Base-by-base conservation (phyloP, 2,888 invertebrate genomes). In the Coelinius sp. region DNA sequence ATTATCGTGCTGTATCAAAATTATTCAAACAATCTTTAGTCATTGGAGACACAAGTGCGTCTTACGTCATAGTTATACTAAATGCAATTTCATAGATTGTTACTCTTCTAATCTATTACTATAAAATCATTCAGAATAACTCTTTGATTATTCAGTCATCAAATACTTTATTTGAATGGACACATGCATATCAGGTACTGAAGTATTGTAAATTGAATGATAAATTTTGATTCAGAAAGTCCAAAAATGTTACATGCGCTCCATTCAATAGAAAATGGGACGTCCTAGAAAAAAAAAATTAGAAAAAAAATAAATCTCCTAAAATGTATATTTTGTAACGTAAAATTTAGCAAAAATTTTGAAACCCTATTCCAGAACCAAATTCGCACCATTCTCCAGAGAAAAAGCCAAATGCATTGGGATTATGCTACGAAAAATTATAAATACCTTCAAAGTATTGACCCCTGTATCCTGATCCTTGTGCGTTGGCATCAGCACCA, bases 381-480 rank as follows among this genome's bases (percentile, higher is more conserved):
- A 10, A 44, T 44, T 44, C 44, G 2, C 12, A 5, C 4, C 44
- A 44, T 5, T 44, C 17, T 8, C 12, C 44, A 44, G 35, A 44
- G 44, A n/a, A 44, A 44, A 44, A 44, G 44, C 44, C 2, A 44
- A 44, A n/a, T n/a, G 2, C 41, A 35, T 35, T 8, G 35, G 7
- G 14, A 63, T 20, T 63, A 38, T 20, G 17, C 35, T 24, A 35
- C 24, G 5, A 52, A 20, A n/a, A 20, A 12, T 22, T 5, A 41
- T 71, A 66, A 35, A 53, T 73, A 63, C 70, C 70, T 69, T 41
- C 49, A 70, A 73, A 71, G 71, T 69, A 74, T 68, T 49, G 41
- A 27, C 72, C 74, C 10, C 68, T 49, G 27, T 63, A 20, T 68
- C 63, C 73, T 14, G 72, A 56, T 68, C 62, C 71, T 12, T 68